These are phyloP conservation scores for fruit fly (Drosophila melanogaster) DNA, from an alignment of 1,140 invertebrate genomes.

Conservation along the genomic window DNA sequence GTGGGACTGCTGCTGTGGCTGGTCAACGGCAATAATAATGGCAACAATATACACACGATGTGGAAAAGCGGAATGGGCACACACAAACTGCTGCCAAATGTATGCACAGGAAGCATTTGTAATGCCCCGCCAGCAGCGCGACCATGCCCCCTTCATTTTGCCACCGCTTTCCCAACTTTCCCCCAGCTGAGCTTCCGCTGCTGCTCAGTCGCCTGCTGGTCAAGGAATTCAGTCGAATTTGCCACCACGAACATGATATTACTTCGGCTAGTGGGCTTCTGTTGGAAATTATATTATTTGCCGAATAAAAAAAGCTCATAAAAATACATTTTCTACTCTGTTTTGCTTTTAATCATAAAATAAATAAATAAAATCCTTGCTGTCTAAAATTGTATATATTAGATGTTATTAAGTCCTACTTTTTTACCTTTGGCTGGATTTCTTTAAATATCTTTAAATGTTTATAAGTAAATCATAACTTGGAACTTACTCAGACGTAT, in stretches of 20 bases:
- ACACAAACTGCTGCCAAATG: conserved; percentile 69
- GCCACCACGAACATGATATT: conserved; percentile 8
- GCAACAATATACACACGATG: conserved; percentile 32
- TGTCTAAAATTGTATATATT: too few species aligned
- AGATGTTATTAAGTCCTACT: too few species aligned
- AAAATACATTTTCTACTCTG: too few species aligned
- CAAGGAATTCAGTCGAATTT: conserved; percentile 17
- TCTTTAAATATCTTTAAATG: not conserved
- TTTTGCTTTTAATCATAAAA: too few species aligned
- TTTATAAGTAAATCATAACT: too few species aligned
- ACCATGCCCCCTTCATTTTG: conserved; percentile 25
- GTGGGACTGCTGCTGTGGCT: conserved; percentile 27
- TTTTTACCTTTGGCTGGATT: not conserved
- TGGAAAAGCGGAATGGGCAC: conserved; percentile 3
- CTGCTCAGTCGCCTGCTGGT: conserved; percentile 31
- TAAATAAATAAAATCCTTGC: too few species aligned
- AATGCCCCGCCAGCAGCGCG: conserved; percentile 51
- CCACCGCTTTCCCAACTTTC: conserved; percentile 20
- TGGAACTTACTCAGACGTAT: not conserved
- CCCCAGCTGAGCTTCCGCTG: conserved; percentile 25
- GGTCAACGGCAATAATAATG: conserved; percentile 70
- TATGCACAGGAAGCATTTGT: conserved; percentile 81
- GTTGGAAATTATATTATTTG: not conserved
- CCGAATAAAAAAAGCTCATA: too few species aligned
- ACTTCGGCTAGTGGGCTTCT: not conserved